Percentiles rank a stretch among this genome's conserved stretches.
phyloP scores from a whole-genome alignment of 2,797 vertebrate species.

The Perdix hodgsoniae region DNA sequence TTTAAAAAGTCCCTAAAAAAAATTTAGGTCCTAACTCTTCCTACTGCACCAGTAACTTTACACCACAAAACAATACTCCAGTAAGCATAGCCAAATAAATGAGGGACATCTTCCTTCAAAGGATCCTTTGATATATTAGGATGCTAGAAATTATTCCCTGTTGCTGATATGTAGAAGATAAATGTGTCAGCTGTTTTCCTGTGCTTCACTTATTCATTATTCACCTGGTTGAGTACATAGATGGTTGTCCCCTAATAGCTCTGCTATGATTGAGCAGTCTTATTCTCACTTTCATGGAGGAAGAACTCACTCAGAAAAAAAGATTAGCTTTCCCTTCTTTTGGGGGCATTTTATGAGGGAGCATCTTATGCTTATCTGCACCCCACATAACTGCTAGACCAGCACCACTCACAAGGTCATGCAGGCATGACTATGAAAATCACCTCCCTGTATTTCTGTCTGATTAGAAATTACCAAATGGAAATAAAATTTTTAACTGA shows the following conservation, averaged over 20 bases:
- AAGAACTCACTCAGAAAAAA: neutral
- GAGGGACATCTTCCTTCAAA: conserved; percentile 16
- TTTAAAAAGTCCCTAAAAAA: conserved; percentile 60
- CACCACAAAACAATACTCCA: conserved; percentile 20
- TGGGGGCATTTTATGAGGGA: neutral
- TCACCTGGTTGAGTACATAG: neutral
- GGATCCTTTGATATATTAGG: conserved; percentile 36
- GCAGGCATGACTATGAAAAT: neutral
- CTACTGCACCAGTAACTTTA: neutral
- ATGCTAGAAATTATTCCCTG: conserved; percentile 23
- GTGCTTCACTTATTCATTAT: neutral
- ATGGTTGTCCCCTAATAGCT: neutral
- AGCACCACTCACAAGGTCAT: neutral
- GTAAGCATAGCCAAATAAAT: conserved; percentile 32
- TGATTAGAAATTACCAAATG: neutral
- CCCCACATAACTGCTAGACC: neutral
- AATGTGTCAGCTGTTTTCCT: conserved; percentile 4
- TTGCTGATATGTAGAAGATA: conserved; percentile 10
- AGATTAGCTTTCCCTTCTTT: neutral
- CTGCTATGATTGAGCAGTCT: neutral
- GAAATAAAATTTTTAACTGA: accelerated
- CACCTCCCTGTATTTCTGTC: neutral
- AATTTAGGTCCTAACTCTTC: conserved; percentile 18
- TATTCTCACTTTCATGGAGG: neutral
- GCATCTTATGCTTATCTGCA: neutral